These are phyloP conservation scores for Pseudolaguvia tuberculata DNA, from an alignment of 2,113 vertebrate genomes.

Conservation along the genomic window DNA sequence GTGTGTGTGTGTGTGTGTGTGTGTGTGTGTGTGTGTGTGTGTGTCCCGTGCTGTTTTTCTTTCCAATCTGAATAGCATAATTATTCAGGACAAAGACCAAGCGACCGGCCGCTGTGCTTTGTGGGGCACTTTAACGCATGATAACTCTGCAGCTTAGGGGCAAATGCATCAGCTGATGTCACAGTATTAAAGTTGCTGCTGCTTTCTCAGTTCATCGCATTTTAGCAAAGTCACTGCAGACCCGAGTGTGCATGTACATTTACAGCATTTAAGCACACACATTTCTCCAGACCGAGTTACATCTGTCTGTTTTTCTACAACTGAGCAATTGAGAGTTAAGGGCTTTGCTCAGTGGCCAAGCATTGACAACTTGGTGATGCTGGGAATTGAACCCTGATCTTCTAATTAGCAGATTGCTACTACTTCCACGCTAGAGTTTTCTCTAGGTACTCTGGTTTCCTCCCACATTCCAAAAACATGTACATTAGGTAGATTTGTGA, in stretches of 20 bases:
- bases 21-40: background rate
- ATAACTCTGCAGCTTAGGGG: background rate
- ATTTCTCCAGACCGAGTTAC: no score
- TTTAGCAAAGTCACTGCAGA: background rate
- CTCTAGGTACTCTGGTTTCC: no score
- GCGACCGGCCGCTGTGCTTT: slow-evolving; percentile 9
- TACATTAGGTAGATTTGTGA: no score
- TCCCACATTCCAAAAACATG: no score
- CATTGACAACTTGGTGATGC: no score
- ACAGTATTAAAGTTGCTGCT: background rate
- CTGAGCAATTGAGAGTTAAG: no score
- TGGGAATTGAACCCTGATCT: no score
- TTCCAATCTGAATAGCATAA: background rate
- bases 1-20: background rate
- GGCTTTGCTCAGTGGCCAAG: no score
- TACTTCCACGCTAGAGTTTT: no score
- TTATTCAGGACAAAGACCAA: background rate
- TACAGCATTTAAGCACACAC: no score
- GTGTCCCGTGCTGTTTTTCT: background rate
- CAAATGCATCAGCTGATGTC: background rate
- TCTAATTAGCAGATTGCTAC: no score
- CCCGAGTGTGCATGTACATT: background rate
- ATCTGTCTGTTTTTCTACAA: no score
- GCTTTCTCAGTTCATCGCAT: background rate
- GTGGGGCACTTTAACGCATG: slow-evolving; percentile 26